Percentiles rank a stretch among this genome's conserved stretches.
These are phyloP conservation scores for Pachycephus smyrnensis DNA, from an alignment of 2,888 invertebrate genomes.

Conservation along the genomic window DNA sequence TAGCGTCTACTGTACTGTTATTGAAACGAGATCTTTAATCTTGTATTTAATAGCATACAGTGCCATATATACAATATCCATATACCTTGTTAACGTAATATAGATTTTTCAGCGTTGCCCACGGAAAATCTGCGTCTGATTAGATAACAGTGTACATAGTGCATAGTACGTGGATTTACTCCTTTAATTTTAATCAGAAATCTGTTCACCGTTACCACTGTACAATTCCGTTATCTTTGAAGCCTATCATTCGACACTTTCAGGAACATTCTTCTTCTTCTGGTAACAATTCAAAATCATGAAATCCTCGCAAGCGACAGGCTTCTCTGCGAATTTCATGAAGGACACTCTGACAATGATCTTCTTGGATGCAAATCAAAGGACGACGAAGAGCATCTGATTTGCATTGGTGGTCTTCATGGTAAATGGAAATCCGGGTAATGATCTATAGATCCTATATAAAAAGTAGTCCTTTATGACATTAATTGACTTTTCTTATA, in stretches of 20 bases:
- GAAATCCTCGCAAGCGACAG: not conserved
- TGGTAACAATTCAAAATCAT: not conserved
- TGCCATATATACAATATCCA: not conserved
- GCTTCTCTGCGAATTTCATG: not conserved
- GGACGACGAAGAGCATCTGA: constrained; percentile 34
- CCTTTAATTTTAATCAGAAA: not conserved
- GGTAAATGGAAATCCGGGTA: constrained; percentile 34
- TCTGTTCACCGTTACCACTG: too few species aligned
- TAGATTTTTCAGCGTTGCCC: not conserved
- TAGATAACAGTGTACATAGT: not conserved
- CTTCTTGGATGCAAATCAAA: constrained; percentile 25
- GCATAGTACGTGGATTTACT: not conserved
- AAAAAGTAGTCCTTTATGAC: not conserved
- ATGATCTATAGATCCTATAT: constrained; percentile 11
- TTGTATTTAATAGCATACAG: not conserved
- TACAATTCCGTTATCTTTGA: not conserved
- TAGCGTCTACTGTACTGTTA: too few species aligned
- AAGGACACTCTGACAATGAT: not conserved
- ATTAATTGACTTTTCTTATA: not conserved
- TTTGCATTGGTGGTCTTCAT: constrained; percentile 41
- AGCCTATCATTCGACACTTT: not conserved
- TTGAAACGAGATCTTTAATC: not conserved
- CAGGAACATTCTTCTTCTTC: not conserved
- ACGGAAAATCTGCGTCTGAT: not conserved
- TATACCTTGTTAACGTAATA: not conserved